These are phyloP conservation scores for Lypha dubia DNA, from an alignment of 2,888 invertebrate species.

Conservation along the genomic window DNA sequence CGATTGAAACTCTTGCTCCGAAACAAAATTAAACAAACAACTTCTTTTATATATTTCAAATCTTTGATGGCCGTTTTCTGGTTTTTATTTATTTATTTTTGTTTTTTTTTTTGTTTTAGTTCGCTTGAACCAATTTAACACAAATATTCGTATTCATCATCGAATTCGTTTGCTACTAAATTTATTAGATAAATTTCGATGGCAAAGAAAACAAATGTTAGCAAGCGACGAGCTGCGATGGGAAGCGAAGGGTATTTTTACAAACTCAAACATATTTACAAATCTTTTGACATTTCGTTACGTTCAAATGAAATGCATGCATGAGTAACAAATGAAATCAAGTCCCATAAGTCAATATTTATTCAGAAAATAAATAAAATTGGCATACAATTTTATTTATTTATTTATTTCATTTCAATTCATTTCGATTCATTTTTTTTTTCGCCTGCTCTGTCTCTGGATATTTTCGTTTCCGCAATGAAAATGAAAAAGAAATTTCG, in stretches of 20 bases:
- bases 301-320: slow-evolving; percentile 59
- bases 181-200: slow-evolving; percentile 52
- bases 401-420: background rate
- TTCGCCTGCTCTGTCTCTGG: slow-evolving; percentile 18
- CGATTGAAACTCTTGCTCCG: background rate
- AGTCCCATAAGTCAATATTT: slow-evolving; percentile 67
- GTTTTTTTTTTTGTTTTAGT: background rate
- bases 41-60: slow-evolving; percentile 19
- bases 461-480: slow-evolving; percentile 54
- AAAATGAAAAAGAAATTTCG: slow-evolving; percentile 23
- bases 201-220: background rate
- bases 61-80: background rate
- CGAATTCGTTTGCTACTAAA: slow-evolving; percentile 38
- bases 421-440: no score
- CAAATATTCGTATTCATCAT: slow-evolving; percentile 43
- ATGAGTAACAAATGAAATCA: slow-evolving; percentile 58
- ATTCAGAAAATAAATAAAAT: slow-evolving; percentile 59
- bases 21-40: background rate
- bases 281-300: slow-evolving; percentile 53
- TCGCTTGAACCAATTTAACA: slow-evolving; percentile 27
- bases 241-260: background rate
- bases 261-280: background rate
- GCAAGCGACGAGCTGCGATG: no score
- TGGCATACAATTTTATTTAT: slow-evolving; percentile 59
- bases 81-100: no score